Conservation (phyloP, 2,113 vertebrate genomes). For the Lynx canadensis region DNA sequence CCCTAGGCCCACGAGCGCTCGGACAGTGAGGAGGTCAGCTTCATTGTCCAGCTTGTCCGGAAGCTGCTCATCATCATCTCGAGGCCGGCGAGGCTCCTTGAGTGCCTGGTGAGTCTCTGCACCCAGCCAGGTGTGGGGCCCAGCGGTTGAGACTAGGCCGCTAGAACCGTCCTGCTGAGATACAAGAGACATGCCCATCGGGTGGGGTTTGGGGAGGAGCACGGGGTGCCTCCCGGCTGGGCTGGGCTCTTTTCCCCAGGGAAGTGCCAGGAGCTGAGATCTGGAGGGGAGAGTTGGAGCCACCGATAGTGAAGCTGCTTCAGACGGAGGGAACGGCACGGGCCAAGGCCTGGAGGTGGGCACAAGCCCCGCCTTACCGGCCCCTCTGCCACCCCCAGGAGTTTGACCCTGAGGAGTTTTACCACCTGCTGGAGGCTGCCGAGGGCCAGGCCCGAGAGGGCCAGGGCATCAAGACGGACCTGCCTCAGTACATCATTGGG, state of each 20-base stretch:
- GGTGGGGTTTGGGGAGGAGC: neutral
- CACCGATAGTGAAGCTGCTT: too few relatives aligned
- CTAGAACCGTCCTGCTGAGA: too few relatives aligned
- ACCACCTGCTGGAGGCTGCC: constrained; percentile 96
- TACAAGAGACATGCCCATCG: neutral
- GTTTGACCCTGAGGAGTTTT: constrained; percentile 98
- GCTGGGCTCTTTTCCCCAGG: neutral
- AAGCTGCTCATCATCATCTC: constrained; percentile 98
- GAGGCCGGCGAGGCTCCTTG: constrained; percentile 94
- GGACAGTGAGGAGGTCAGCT: constrained; percentile 94
- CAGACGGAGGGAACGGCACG: accelerated
- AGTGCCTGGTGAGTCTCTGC: constrained; percentile 92
- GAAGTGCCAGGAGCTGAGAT: neutral
- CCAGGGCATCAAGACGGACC: constrained; percentile 95
- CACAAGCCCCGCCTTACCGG: accelerated
- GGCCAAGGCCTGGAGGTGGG: neutral
- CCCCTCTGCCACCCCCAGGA: constrained; percentile 85
- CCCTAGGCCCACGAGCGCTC: constrained; percentile 94
- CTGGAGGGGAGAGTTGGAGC: neutral
- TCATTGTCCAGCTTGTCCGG: constrained; percentile 93
- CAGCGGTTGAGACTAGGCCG: neutral
- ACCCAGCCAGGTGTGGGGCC: accelerated
- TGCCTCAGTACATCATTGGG: constrained; percentile 96
- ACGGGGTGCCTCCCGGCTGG: accelerated
- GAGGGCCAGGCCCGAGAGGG: constrained; percentile 97